Base-by-base conservation (phyloP, 2,113 vertebrate genomes). In the Taxidea taxus region DNA sequence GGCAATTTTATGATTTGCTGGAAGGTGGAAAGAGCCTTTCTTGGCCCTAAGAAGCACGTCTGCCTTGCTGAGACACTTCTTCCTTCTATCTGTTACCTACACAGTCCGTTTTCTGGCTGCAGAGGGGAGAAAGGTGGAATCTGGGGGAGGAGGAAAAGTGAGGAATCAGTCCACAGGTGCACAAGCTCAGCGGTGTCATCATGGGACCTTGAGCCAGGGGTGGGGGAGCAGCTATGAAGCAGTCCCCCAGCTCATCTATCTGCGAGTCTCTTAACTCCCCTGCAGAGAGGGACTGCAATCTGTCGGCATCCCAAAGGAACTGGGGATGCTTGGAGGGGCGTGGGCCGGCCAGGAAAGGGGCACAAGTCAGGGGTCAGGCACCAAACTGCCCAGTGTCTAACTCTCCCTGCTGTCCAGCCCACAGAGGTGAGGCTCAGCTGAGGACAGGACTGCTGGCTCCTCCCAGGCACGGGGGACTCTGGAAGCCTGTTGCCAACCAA, bases 381-480 rank as follows among this genome's bases (percentile, higher is more conserved):
- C 3, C 20, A 7, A 23, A 1, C 23, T 39, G 37, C 54, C 10
- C 6, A 13, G 29, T 54, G 27, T 34, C 20, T 2, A 64, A 11
- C 21, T 6, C 37, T 81, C 60, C 44, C 3, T 2, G 9, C 12
- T 31, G 60, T 6, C 34, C 31, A 29, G n/a, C 14, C 47, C 25
- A n/a, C 56, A 5, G 62, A 15, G 15, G 0, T 13, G 23, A 21
- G 2, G 58, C 58, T 37, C 25, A 29, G n/a, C 42, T 1, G 29
- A 64, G 29, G 62, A 68, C 13, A 8, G 34, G 66, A 16, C 34
- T 10, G 66, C 0, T 11, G 29, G 29, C 31, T 66, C 14, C 34
- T 66, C 62, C 62, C 1, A 1, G 31, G 31, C 29, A 0, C 27
- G 12, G 60, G 60, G 27, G 37, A 29, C 3, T 1, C 0, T 18